These are phyloP conservation scores for Penaeus chinensis DNA, from an alignment of 1,140 invertebrate species.

Conservation along the genomic window DNA sequence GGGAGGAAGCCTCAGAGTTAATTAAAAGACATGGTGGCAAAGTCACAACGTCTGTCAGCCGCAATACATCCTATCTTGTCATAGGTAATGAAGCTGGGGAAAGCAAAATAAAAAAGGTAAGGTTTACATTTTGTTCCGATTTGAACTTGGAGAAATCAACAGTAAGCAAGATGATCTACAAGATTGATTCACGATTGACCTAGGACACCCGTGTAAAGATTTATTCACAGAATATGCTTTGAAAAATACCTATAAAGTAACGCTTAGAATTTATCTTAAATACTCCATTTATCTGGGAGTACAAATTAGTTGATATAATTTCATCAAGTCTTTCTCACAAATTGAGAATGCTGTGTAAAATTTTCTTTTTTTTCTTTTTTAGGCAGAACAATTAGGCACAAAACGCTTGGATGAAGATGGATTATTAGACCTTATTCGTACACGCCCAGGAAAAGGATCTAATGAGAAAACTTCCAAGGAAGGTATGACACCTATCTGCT, in stretches of 20 bases:
- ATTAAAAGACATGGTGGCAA: slow-evolving; percentile 85
- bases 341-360: not conserved
- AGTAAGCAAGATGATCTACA: not conserved
- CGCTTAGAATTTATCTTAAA: not conserved
- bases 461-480: slow-evolving; percentile 1
- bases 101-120: slow-evolving; percentile 81
- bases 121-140: not conserved
- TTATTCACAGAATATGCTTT: no score
- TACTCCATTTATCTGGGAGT: not conserved
- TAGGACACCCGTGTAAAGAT: not conserved
- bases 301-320: no score
- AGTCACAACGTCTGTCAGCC: slow-evolving; percentile 79
- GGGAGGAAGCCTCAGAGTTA: slow-evolving; percentile 80
- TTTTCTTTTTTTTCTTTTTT: slow-evolving; percentile 30
- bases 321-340: no score
- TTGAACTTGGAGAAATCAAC: not conserved
- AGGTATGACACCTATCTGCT: not conserved
- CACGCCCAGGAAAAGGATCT: slow-evolving; percentile 66
- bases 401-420: slow-evolving; percentile 85
- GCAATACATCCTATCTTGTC: slow-evolving; percentile 85
- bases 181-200: not conserved
- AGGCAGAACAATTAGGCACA: slow-evolving; percentile 77
- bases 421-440: slow-evolving; percentile 82
- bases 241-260: no score
- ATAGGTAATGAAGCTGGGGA: slow-evolving; percentile 86